A percentile compares a stretch with the other conserved stretches of the same genome.
These are phyloP conservation scores for Physeter macrocephalus DNA, from an alignment of 2,113 vertebrate genomes.

Conservation along the genomic window DNA sequence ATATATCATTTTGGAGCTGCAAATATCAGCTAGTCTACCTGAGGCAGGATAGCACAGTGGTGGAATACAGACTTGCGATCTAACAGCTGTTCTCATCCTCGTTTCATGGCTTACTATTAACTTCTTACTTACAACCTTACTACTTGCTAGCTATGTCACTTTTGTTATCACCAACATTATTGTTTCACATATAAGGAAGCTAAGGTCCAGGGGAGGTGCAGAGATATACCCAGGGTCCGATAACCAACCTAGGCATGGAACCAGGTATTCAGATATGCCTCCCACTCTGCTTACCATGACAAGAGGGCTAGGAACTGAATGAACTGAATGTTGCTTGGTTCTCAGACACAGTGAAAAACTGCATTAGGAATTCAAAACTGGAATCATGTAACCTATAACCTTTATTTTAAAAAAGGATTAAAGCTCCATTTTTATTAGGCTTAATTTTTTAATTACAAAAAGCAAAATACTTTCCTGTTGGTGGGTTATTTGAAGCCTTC, in stretches of 20 bases:
- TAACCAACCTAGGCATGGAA: neutral
- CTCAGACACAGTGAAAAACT: neutral
- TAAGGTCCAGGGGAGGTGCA: neutral
- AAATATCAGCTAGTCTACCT: neutral
- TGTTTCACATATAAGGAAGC: neutral
- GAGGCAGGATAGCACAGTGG: neutral
- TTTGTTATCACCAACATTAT: neutral
- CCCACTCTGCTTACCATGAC: neutral
- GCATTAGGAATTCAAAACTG: neutral
- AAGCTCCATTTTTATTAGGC: neutral
- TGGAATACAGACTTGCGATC: neutral
- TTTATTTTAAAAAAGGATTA: neutral
- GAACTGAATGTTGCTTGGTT: neutral
- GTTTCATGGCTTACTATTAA: neutral
- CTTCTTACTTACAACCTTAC: neutral
- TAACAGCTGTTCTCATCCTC: neutral
- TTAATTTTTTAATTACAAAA: conserved; percentile 25
- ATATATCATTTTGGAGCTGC: neutral
- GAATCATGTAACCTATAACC: neutral
- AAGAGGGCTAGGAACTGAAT: neutral
- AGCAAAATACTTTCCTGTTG: neutral
- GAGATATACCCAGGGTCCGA: neutral
- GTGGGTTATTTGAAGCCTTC: neutral
- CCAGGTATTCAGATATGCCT: neutral
- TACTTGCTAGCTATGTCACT: neutral